phyloP scores from a whole-genome alignment of 2,888 invertebrate genomes.

The Mesorhabditis belari region DNA sequence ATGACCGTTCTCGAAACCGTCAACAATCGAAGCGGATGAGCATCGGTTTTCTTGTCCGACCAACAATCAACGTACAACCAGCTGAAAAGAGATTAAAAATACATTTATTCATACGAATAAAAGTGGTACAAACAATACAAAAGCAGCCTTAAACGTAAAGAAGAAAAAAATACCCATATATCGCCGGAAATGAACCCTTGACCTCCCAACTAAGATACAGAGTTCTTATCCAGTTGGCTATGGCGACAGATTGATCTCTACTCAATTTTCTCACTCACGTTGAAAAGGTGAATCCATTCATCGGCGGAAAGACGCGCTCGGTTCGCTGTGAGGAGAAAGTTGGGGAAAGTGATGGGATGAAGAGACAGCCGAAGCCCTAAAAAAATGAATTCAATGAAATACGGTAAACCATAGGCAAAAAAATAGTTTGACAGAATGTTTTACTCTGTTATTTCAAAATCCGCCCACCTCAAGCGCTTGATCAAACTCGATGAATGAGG shows the following conservation, averaged over 20 bases:
- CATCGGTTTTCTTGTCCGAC: slow-evolving; percentile 80
- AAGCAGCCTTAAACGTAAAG: too few relatives aligned
- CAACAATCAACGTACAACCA: slow-evolving; percentile 98
- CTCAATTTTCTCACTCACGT: slow-evolving; percentile 62
- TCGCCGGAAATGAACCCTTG: too few relatives aligned
- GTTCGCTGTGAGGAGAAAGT: slow-evolving; percentile 22
- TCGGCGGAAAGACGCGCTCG: slow-evolving; percentile 89
- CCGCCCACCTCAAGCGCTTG: slow-evolving; percentile 59
- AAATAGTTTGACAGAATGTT: too few relatives aligned
- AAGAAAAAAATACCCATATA: too few relatives aligned
- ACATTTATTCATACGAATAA: too few relatives aligned
- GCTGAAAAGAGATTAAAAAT: too few relatives aligned
- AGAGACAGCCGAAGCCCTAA: slow-evolving; percentile 35
- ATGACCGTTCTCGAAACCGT: slow-evolving; percentile 74
- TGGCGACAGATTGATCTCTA: too few relatives aligned
- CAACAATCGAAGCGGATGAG: slow-evolving; percentile 84
- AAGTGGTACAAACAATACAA: too few relatives aligned
- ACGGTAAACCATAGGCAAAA: too few relatives aligned
- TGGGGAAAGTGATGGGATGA: slow-evolving; percentile 41
- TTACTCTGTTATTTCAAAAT: too few relatives aligned
- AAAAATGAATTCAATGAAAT: neutral
- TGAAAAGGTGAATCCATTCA: slow-evolving; percentile 80
- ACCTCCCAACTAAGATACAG: too few relatives aligned
- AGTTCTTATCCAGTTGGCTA: too few relatives aligned
- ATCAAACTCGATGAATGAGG: slow-evolving; percentile 95